Evolutionary conservation across 2,888 invertebrate genomes (phyloP), one percentile per base, ranked within the genome.

Genomic region (Caenorhabditis doughertyi): DNA sequence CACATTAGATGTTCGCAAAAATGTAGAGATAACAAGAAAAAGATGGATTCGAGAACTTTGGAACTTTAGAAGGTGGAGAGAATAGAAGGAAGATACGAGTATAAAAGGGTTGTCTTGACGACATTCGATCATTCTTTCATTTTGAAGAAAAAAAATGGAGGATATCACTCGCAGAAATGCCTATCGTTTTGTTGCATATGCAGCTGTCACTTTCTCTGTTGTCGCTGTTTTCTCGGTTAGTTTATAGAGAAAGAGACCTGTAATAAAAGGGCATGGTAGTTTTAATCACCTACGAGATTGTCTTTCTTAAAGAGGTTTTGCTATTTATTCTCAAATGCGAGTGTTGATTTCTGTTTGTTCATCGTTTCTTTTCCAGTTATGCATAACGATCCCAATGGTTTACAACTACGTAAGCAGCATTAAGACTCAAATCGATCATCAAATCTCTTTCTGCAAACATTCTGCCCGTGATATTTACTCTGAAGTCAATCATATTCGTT

Each of bases 381-480:
- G 74, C 51, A 27, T 83, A 25, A 74, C 83, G n/a, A 79, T 83
- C 13, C 83, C 83, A 25, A 83, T 83, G 83, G 77, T 83, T 5
- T 85, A 83, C 74, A 83, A 81, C 79, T 85, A 85, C 77, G 83
- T 85, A 56, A 73, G 68, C 71, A 55, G 65, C 47, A 62, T 85
- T 62, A 83, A 83, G 73, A 64, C 65, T 23, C 74, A 74, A 44
- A 80, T 85, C 74, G 76, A 83, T 81, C 77, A 80, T 39, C 80
- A 85, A 56, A 79, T 85, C 72, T 53, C 80, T n/a, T 85, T 81
- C 81, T 85, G 85, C 79, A 83, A 83, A 65, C 56, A 72, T 58
- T 86, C 87, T n/a, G 85, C 87, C 60, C 83, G 86, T 67, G 86
- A 87, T 74, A 87, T 87, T 79, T 87, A 80, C 85, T 74, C 84